Evolutionary conservation across 2,113 vertebrate species (phyloP), one percentile per base, ranked within the genome.

Genomic region (Eptesicus fuscus): DNA sequence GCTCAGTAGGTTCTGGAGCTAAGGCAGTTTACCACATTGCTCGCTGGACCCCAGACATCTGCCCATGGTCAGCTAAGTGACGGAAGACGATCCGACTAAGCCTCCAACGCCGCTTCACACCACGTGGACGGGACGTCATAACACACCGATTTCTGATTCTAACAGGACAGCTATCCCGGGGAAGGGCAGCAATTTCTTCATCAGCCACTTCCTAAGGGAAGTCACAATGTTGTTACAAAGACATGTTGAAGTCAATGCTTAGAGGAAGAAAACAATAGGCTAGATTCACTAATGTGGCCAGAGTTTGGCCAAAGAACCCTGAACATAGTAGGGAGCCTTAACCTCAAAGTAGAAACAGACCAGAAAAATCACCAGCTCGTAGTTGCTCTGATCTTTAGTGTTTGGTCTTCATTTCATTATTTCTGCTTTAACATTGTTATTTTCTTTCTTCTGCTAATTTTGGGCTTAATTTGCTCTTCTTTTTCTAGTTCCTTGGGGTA

Each of bases 11-110:
- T 22, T 28, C 88, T 6, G 0, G 28, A 0, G 0, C 32, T 2
- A 44, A 37, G 23, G 56, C 56, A 28, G 56, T 59, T 89, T 96
- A 99, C 99, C 99, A 99, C 92, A 99, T 99, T 4, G 99, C 99
- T 74, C 99, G 98, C 96, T 99, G 98, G 85, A 99, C 97, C 20
- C 99, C 99, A 10, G 99, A 99, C 98, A 99, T 98, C 93, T 99
- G 98, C 76, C 97, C 99, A 0, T 99, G 99, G 98, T 99, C 99
- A 2, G 99, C 99, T 7, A 99, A 98, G 70, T 99, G 98, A 28
- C 99, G 99, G 97, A 99, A 99, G 10, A 99, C 98, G 0, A 99
- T 99, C 0, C 99, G 98, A 96, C 99, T 99, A 3, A 99, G 97
- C 71, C 99, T 98, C 99, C 99, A 99, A 0, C 98, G 98, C 17